A percentile compares a stretch with the other conserved stretches of the same genome.
phyloP scores from a whole-genome alignment of 2,113 vertebrate species.

The Oryzias celebensis region DNA sequence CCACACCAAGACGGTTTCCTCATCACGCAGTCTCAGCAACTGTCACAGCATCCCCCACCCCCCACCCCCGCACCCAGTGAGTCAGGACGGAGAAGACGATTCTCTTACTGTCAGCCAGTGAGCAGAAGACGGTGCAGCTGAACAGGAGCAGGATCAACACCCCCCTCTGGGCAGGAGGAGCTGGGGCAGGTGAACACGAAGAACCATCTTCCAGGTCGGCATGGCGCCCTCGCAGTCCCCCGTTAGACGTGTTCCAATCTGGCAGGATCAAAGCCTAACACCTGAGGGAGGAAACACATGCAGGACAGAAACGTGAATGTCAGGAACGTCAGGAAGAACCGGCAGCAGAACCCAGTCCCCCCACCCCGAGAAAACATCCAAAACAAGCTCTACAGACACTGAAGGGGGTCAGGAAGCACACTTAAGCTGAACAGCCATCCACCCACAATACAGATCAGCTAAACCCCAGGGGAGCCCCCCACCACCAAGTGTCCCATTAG shows the following conservation, averaged over 20 bases:
- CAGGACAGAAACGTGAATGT: constrained; percentile 56
- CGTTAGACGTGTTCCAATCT: constrained; percentile 71
- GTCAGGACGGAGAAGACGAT: constrained; percentile 1
- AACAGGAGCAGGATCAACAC: constrained; percentile 81
- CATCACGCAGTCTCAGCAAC: too few relatives aligned
- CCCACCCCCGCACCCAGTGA: background rate
- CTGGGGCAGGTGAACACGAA: constrained; percentile 76
- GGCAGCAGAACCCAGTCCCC: constrained; percentile 1
- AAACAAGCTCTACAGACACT: constrained; percentile 34
- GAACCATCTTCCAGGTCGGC: constrained; percentile 89
- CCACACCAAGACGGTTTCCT: too few relatives aligned
- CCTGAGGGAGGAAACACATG: constrained; percentile 69
- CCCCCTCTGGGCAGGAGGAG: constrained; percentile 69
- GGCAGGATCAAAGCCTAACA: constrained; percentile 81
- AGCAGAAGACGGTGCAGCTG: constrained; percentile 80
- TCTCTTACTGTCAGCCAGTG: constrained; percentile 88
- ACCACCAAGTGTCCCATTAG: constrained; percentile 63
- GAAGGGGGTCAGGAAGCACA: constrained; percentile 26
- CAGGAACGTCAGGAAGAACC: constrained; percentile 46
- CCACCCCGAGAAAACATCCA: constrained; percentile 33
- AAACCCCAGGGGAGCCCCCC: constrained; percentile 54
- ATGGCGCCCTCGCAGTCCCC: constrained; percentile 79
- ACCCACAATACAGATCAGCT: constrained; percentile 36
- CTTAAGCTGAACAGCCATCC: constrained; percentile 28
- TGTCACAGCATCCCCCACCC: constrained; percentile 6